phyloP scores from a whole-genome alignment of 1,140 invertebrate species.

The Nymphalis io region DNA sequence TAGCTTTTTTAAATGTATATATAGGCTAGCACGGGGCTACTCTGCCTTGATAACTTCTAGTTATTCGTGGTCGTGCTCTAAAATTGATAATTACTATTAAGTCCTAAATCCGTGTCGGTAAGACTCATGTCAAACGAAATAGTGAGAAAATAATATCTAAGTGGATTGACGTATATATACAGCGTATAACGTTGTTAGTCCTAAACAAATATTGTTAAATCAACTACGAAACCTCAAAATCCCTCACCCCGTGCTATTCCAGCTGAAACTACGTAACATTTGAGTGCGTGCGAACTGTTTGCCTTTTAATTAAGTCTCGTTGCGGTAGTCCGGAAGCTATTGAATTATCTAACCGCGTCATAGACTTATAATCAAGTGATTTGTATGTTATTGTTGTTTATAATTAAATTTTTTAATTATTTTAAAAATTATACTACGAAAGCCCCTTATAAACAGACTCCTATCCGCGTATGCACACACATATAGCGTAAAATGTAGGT shows the following conservation, averaged over 20 bases:
- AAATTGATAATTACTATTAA: too few relatives aligned
- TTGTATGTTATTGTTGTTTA: not conserved
- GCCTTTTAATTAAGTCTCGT: conserved; percentile 16
- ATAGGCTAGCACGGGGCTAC: too few relatives aligned
- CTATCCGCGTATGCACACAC: too few relatives aligned
- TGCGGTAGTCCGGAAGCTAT: not conserved
- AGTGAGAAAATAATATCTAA: too few relatives aligned
- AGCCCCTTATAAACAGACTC: too few relatives aligned
- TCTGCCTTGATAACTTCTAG: too few relatives aligned
- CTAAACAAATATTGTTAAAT: not conserved
- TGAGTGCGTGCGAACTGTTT: conserved; percentile 11
- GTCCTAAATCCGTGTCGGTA: too few relatives aligned
- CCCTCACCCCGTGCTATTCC: not conserved
- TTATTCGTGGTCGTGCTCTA: too few relatives aligned
- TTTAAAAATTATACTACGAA: not conserved
- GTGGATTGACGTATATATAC: not conserved
- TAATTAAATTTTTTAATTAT: not conserved
- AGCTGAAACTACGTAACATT: not conserved
- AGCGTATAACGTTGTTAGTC: not conserved
- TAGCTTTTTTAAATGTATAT: too few relatives aligned
- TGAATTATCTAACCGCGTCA: not conserved
- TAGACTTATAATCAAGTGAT: not conserved
- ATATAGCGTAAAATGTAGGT: too few relatives aligned
- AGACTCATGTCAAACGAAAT: too few relatives aligned
- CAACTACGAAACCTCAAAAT: not conserved